Conservation (phyloP, 2,113 vertebrate genomes). For the Peromyscus californicus region DNA sequence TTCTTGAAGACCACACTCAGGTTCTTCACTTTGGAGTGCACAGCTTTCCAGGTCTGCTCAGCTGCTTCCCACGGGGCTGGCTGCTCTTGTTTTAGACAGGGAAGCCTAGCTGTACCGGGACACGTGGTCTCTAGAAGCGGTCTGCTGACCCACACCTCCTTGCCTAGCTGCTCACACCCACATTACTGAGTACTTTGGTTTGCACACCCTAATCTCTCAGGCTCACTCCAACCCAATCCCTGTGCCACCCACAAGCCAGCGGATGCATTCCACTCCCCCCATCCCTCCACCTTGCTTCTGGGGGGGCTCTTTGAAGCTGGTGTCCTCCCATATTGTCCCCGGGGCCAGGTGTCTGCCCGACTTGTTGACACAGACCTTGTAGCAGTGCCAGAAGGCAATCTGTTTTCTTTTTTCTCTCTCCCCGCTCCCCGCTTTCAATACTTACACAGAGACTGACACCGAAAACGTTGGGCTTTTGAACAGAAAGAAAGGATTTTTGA, state of each 20-base stretch:
- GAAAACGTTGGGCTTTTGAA: not conserved
- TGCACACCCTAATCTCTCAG: accelerated
- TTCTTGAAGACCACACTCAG: not conserved
- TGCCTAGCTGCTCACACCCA: not conserved
- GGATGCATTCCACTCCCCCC: not conserved
- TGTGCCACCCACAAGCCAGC: not conserved
- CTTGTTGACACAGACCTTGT: not conserved
- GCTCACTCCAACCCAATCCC: not conserved
- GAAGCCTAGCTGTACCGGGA: not conserved
- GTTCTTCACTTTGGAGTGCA: not conserved
- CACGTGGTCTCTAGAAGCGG: accelerated
- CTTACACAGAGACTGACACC: not conserved
- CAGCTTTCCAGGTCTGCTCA: not conserved
- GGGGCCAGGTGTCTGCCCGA: no score
- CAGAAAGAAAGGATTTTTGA: not conserved
- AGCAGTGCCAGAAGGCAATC: not conserved
- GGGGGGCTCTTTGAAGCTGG: no score
- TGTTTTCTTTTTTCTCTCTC: not conserved
- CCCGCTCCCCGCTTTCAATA: not conserved
- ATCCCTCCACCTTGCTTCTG: accelerated
- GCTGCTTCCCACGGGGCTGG: not conserved
- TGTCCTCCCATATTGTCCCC: no score
- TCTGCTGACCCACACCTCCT: not conserved
- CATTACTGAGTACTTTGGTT: accelerated
- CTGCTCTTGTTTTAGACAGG: no score